Evolutionary conservation across 2,113 vertebrate species (phyloP), one percentile per base, ranked within the genome.

Genomic region (Gymnocephalus cernua): DNA sequence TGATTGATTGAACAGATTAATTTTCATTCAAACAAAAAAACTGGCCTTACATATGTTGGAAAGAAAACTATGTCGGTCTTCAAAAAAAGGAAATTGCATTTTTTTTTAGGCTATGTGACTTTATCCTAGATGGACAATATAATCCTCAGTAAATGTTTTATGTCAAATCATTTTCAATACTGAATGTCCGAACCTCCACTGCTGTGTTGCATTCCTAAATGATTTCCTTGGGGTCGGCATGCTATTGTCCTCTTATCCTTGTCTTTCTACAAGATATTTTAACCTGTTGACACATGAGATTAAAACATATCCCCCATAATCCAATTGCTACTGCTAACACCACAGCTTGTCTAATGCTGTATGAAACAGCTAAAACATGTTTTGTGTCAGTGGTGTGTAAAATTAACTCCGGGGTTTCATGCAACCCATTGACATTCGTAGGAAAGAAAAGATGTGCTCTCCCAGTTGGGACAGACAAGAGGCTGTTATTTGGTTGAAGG

Each of bases 291-390:
- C 87, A 83, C 67, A 72, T 68, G 41, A 86, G 85, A 88, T 92
- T 89, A 89, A 87, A 93, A 92, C 81, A 77, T 75, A 76, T 67
- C 80, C 79, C n/a, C 67, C 16, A 56, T 90, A 92, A 90, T 92
- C 91, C 92, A 84, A 86, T 90, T 83, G 73, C 82, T 76, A 74
- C 67, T 78, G 68, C 82, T 67, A 80, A 92, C 10, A 23, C 72
- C 57, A 74, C 57, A 85, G 80, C 67, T 84, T 88, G 82, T 79
- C 79, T 86, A 83, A 86, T 91, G 88, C 63, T 78, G 74, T 80
- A 76, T 82, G 56, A 86, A 85, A 85, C 54, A 74, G 74, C 64
- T 76, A 67, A 77, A 68, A 79, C 64, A 74, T 82, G 76, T 85
- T 74, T 86, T 78, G 57, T 91, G 53, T 91, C 79, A 88, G 68